These are phyloP conservation scores for Pocillopora meandrina DNA, from an alignment of 92 coral and sea anemone genomes.

Conservation along the genomic window DNA sequence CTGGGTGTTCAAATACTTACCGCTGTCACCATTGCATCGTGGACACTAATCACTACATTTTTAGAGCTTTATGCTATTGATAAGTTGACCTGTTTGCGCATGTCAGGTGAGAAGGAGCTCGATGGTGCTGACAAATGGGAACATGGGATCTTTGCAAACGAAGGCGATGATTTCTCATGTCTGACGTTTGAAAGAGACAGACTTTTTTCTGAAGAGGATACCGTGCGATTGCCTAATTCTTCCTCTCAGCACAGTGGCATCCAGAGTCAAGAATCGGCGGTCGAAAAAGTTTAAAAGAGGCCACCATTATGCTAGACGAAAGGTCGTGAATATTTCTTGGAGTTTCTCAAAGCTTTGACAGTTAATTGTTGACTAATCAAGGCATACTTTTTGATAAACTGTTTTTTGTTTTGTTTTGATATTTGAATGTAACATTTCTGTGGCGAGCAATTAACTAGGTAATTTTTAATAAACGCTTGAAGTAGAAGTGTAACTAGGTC, in stretches of 20 bases:
- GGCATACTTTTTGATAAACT: too few relatives aligned
- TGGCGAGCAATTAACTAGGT: too few relatives aligned
- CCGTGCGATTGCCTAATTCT: too few relatives aligned
- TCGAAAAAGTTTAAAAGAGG: neutral
- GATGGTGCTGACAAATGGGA: conserved; percentile 84
- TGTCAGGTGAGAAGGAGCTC: conserved; percentile 78
- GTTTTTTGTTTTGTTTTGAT: too few relatives aligned
- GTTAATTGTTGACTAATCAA: too few relatives aligned
- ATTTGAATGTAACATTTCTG: too few relatives aligned
- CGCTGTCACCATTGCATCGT: conserved; percentile 37
- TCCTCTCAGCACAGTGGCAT: neutral
- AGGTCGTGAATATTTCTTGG: too few relatives aligned
- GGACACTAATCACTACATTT: conserved; percentile 69
- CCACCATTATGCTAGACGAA: too few relatives aligned
- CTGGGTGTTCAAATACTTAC: conserved; percentile 74
- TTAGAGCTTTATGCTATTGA: conserved; percentile 55
- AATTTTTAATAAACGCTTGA: too few relatives aligned
- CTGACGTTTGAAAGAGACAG: neutral
- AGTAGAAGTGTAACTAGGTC: too few relatives aligned
- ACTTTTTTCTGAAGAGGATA: too few relatives aligned
- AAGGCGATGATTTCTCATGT: neutral
- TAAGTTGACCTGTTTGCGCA: conserved; percentile 53
- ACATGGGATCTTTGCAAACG: conserved; percentile 58
- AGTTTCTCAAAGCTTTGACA: too few relatives aligned
- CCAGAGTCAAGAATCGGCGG: neutral